Percentiles rank a stretch among this genome's conserved stretches.
Conservation (phyloP, 1,140 invertebrate species). For the Leptinotarsa texana region DNA sequence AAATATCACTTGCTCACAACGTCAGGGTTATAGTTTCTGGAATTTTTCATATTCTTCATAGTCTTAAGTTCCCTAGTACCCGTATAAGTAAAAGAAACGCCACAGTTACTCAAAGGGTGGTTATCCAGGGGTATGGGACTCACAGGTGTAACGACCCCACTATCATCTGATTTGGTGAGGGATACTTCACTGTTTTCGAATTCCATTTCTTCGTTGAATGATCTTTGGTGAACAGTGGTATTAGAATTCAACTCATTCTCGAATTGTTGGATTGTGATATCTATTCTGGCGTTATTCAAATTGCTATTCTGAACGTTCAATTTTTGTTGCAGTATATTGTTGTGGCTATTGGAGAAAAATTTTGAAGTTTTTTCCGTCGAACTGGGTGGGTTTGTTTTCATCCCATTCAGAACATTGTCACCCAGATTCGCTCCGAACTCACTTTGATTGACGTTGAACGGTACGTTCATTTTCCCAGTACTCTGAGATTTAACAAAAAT, state of each 20-base stretch:
- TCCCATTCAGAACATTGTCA: not conserved
- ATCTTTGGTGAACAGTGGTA: conserved; percentile 15
- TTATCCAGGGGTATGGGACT: conserved; percentile 52
- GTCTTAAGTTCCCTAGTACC: conserved; percentile 69
- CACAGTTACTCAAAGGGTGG: conserved; percentile 63
- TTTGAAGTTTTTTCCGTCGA: conserved; percentile 59
- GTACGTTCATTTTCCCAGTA: conserved; percentile 45
- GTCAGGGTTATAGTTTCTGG: conserved; percentile 50
- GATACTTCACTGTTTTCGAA: conserved; percentile 39
- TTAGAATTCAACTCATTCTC: conserved; percentile 31
- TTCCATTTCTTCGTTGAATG: conserved; percentile 22
- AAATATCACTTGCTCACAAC: conserved; percentile 31
- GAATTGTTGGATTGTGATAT: conserved; percentile 52
- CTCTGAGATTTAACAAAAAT: conserved; percentile 49
- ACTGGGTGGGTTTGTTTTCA: conserved; percentile 35
- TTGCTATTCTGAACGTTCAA: conserved; percentile 32
- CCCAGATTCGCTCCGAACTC: no score
- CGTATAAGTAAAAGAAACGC: conserved; percentile 68
- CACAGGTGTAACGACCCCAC: conserved; percentile 52
- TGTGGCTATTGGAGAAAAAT: conserved; percentile 68
- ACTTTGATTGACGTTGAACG: conserved; percentile 33
- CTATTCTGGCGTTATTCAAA: conserved; percentile 44
- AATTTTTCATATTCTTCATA: conserved; percentile 55
- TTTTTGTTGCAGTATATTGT: conserved; percentile 64
- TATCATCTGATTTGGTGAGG: conserved; percentile 45